Evolutionary conservation across 2,113 vertebrate genomes (phyloP), one percentile per base, ranked within the genome.

Genomic region (Crocuta crocuta): DNA sequence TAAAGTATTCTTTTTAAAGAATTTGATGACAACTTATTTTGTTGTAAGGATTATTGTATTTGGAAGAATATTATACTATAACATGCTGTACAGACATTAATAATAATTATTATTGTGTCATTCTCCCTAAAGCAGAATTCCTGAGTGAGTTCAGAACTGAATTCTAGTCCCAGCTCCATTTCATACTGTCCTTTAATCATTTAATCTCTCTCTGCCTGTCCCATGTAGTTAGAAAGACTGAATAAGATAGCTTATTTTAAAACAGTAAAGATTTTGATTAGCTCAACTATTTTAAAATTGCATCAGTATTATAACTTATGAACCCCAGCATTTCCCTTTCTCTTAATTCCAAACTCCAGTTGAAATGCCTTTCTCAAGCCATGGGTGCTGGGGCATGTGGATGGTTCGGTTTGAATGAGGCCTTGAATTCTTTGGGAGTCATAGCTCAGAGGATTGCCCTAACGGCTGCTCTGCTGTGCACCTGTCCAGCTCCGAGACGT

Each of bases 81-180:
- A 31, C n/a, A 28, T 76, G 65, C 58, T 91, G 0, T 74, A 79
- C 10, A 86, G 71, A 33, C 48, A 71, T 65, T 53, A 45, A 53
- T 65, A 92, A 71, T 83, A n/a, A 84, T 79, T 65, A 33, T 63
- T 96, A 65, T 28, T 33, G 53, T 55, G 63, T 89, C 53, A 31
- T 84, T 89, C 53, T 73, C 19, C 83, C 28, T 96, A 55, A 96
- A 79, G 58, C 78, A 92, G 79, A 89, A 43, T 79, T 94, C 28
- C 48, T 74, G 33, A 66, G 8, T 85, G 74, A 82, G 58, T 90
- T 85, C 21, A 88, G 88, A 79, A 78, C 43, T 79, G 61, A 91
- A 91, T 83, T 94, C 88, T 91, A 82, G 68, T 81, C 24, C 68
- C 91, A 65, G 45, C 13, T 80, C 26, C 31, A 39, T 19, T 90